These are phyloP conservation scores for Osmerus mordax DNA, from an alignment of 2,113 vertebrate genomes.

Conservation along the genomic window DNA sequence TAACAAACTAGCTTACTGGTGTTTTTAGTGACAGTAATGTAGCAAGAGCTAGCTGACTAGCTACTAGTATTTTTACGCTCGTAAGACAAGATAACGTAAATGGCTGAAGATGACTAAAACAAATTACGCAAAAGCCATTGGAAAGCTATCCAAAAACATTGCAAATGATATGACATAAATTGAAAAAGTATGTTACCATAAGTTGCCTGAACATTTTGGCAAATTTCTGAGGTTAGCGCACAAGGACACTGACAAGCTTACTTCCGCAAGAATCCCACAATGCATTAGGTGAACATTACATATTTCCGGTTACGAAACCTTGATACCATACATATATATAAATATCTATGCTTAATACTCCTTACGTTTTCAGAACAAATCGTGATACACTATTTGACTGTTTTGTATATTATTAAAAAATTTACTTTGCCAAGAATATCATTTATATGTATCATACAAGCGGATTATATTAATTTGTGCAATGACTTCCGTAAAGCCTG, in stretches of 20 bases:
- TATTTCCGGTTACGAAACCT: constrained; percentile 7
- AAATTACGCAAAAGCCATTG: background rate
- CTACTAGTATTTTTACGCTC: too few species aligned
- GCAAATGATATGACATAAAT: too few species aligned
- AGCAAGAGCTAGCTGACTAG: too few species aligned
- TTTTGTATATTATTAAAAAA: too few species aligned
- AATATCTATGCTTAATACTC: background rate
- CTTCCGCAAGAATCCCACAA: constrained; percentile 23
- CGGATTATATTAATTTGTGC: too few species aligned
- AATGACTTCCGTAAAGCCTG: too few species aligned
- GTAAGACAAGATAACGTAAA: too few species aligned
- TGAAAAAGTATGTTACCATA: constrained; percentile 35
- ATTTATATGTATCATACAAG: too few species aligned
- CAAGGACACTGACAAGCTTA: constrained; percentile 28
- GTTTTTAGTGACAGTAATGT: background rate
- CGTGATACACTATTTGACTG: too few species aligned
- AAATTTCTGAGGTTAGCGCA: background rate
- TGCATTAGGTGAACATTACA: background rate
- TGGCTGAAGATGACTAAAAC: background rate
- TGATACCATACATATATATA: background rate
- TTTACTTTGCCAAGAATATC: too few species aligned
- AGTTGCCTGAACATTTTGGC: constrained; percentile 49
- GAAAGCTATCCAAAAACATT: background rate
- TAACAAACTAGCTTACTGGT: background rate
- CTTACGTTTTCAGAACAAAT: too few species aligned